These are phyloP conservation scores for Phalacrocorax pelagicus DNA, from an alignment of 2,113 vertebrate genomes.

Conservation along the genomic window DNA sequence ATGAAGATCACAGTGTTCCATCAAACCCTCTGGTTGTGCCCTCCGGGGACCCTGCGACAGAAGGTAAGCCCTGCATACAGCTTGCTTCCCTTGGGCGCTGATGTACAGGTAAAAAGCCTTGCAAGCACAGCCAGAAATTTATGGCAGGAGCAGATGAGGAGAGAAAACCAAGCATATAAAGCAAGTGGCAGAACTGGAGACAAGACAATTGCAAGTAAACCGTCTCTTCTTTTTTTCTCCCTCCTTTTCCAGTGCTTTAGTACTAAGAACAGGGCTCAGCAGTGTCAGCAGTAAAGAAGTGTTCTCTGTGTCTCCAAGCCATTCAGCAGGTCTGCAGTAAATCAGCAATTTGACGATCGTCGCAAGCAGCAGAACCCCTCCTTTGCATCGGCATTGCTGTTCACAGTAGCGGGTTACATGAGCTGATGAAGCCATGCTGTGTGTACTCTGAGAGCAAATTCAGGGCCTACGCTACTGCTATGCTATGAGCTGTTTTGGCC, in stretches of 20 bases:
- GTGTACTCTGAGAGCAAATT: background rate
- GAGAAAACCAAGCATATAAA: conserved; percentile 24
- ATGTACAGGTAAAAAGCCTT: background rate
- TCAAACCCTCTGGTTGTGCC: background rate
- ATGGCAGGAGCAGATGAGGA: conserved; percentile 6
- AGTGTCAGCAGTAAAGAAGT: background rate
- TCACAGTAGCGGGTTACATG: fast-evolving
- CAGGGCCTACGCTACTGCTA: background rate
- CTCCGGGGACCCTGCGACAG: background rate
- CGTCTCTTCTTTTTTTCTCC: background rate
- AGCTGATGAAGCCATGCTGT: background rate
- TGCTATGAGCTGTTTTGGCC: background rate
- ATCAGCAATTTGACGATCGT: background rate
- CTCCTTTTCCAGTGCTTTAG: background rate
- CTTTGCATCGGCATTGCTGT: background rate
- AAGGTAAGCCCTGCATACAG: background rate
- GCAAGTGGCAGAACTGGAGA: background rate
- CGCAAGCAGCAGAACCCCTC: background rate
- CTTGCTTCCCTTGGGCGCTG: background rate
- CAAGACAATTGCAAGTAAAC: conserved; percentile 20
- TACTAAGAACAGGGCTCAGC: background rate
- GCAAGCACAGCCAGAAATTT: conserved; percentile 1
- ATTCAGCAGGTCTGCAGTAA: background rate
- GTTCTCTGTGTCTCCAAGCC: background rate
- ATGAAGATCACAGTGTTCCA: conserved; percentile 32